phyloP scores from a whole-genome alignment of 2,888 invertebrate genomes.

The Trachelus stipa region DNA sequence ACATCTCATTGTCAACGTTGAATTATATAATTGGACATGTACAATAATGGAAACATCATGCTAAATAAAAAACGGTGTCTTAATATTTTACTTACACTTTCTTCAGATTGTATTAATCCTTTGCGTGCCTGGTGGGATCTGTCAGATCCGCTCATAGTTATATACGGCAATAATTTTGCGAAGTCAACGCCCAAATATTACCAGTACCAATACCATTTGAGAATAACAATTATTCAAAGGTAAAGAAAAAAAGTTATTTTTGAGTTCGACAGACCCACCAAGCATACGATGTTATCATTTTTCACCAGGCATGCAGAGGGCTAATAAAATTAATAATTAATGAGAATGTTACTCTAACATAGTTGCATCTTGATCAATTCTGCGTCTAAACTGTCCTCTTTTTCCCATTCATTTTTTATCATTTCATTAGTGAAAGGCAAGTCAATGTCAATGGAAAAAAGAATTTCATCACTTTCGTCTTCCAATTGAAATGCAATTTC shows the following conservation, averaged over 20 bases:
- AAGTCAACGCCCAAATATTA: too few species aligned
- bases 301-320: too few species aligned
- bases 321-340: neutral
- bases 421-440: neutral
- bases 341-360: neutral
- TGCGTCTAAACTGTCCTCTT: neutral
- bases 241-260: too few species aligned
- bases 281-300: too few species aligned
- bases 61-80: neutral
- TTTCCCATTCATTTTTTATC: neutral
- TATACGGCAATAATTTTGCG: too few species aligned
- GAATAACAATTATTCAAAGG: too few species aligned
- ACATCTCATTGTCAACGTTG: neutral
- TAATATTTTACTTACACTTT: neutral
- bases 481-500: constrained; percentile 58
- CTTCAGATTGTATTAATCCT: neutral
- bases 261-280: too few species aligned
- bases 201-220: too few species aligned
- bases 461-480: constrained; percentile 47
- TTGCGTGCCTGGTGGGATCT: too few species aligned
- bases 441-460: constrained; percentile 19
- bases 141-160: too few species aligned
- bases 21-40: neutral
- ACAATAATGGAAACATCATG: neutral
- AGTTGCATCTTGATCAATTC: neutral